Percentiles rank a stretch among this genome's conserved stretches.
phyloP scores from a whole-genome alignment of 2,888 invertebrate species.

The Penaeus monodon region DNA sequence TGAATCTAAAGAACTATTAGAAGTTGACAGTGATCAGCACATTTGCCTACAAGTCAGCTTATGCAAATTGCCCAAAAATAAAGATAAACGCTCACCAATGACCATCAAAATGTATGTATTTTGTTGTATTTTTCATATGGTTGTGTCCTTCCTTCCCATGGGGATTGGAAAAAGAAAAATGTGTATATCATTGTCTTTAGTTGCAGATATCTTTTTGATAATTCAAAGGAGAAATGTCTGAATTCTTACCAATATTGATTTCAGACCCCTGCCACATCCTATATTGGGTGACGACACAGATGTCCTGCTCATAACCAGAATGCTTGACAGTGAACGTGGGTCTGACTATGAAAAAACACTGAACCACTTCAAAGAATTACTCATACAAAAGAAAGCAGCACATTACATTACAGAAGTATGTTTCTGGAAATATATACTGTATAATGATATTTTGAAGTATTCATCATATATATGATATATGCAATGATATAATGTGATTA shows the following conservation, averaged over 20 bases:
- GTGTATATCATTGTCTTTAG: too few relatives aligned
- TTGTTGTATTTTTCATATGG: too few relatives aligned
- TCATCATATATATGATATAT: too few relatives aligned
- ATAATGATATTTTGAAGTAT: not conserved
- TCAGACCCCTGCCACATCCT: slow-evolving; percentile 16
- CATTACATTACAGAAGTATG: slow-evolving; percentile 19
- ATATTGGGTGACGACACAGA: slow-evolving; percentile 7
- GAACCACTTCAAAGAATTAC: slow-evolving; percentile 7
- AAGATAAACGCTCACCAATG: not conserved
- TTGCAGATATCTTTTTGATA: too few relatives aligned
- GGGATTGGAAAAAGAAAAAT: too few relatives aligned
- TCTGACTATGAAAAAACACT: slow-evolving; percentile 15
- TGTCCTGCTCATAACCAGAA: slow-evolving; percentile 27
- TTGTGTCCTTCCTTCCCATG: too few relatives aligned
- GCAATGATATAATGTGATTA: too few relatives aligned
- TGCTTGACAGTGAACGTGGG: slow-evolving; percentile 10
- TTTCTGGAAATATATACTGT: not conserved
- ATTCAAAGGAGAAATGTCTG: not conserved
- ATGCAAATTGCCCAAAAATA: slow-evolving; percentile 10
- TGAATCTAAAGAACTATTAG: slow-evolving; percentile 15
- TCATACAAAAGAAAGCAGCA: not conserved
- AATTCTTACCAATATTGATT: not conserved
- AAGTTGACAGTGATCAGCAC: not conserved
- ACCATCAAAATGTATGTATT: slow-evolving; percentile 23
- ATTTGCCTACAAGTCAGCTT: slow-evolving; percentile 20